phyloP scores from a whole-genome alignment of 1,140 invertebrate species.

The Thalassaphorura encarpata region DNA sequence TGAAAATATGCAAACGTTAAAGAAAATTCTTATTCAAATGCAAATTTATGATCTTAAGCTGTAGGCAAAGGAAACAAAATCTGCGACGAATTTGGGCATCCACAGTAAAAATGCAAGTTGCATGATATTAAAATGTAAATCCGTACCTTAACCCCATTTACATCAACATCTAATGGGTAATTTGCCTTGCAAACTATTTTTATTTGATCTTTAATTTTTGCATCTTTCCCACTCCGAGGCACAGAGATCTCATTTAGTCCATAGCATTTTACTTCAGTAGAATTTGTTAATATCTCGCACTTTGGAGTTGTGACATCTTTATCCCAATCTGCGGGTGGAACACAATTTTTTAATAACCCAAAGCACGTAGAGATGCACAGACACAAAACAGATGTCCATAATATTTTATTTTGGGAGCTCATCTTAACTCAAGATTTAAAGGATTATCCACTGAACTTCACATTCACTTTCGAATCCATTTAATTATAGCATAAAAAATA shows the following conservation, averaged over 20 bases:
- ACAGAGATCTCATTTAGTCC: not conserved
- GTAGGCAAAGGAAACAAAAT: not conserved
- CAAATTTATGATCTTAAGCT: not conserved
- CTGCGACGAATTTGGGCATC: not conserved
- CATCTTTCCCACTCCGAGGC: not conserved
- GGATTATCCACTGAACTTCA: too few species aligned
- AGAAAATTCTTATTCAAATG: not conserved
- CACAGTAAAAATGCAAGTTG: not conserved
- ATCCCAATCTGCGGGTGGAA: not conserved
- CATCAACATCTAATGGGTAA: not conserved
- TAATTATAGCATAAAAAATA: too few species aligned
- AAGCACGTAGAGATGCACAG: not conserved
- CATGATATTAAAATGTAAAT: not conserved
- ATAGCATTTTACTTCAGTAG: not conserved
- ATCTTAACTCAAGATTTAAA: too few species aligned
- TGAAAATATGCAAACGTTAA: not conserved
- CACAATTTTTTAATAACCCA: conserved; percentile 4
- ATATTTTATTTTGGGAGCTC: too few species aligned
- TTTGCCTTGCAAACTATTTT: not conserved
- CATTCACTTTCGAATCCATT: too few species aligned
- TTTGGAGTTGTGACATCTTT: not conserved
- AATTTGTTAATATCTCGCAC: not conserved
- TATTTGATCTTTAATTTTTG: not conserved
- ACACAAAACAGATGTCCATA: not conserved
- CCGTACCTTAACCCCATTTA: not conserved